Evolutionary conservation across 1,140 invertebrate genomes (phyloP), one percentile per base, ranked within the genome.

Genomic region (Halesus radiatus): DNA sequence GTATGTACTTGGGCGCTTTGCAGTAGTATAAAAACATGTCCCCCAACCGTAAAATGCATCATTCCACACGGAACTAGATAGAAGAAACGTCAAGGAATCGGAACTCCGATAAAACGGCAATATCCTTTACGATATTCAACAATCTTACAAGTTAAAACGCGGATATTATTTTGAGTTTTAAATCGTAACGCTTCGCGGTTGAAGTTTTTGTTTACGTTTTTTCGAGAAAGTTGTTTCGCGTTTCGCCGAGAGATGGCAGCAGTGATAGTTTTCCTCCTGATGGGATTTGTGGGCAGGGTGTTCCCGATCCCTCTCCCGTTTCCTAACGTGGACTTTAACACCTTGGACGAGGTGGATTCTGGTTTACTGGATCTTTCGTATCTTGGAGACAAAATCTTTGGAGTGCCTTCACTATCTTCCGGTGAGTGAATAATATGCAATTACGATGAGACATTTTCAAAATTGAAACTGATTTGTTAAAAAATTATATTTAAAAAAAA

Each of bases 381-480:
- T 76, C 85, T 92, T 15, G 90, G 89, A 3, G 85, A 88, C 1
- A 84, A 85, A 3, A 87, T 91, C 1, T 92, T 87, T 68, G 90
- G 91, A 1, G 73, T 84, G 2, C 92, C 92, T 0, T 90, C 86
- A 50, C 87, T 87, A 53, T 88, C 88, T 70, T 91, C 87, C 2
- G 91, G 87, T 91, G 84, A 86, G 86, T 83, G 7, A 23, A 64
- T 7, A 37, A 37, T 37, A 37, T 37, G 7, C 3, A 37, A 37
- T 37, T 37, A 37, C 3, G 7, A 7, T 37, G 26, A 29, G n/a
- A n/a, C n/a, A n/a, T n/a, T n/a, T n/a, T n/a, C n/a, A n/a, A n/a
- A n/a, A n/a, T n/a, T n/a, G n/a, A n/a, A n/a, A n/a, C n/a, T n/a
- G n/a, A n/a, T n/a, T n/a, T n/a, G n/a, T n/a, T 29, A 29, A 29